These are phyloP conservation scores for Hyles vespertilio DNA, from an alignment of 1,140 invertebrate species.

Conservation along the genomic window DNA sequence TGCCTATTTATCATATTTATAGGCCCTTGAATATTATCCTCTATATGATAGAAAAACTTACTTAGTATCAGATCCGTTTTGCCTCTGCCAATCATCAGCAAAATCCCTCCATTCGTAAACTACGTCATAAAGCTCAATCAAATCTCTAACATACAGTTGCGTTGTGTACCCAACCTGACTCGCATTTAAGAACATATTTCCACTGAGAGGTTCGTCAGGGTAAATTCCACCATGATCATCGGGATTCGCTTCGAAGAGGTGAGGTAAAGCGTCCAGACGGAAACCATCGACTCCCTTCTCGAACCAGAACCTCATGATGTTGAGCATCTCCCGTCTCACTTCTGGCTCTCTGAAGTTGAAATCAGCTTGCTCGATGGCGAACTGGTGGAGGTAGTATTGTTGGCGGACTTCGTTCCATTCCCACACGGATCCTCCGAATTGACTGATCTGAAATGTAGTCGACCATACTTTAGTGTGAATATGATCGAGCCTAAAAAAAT, in stretches of 20 bases:
- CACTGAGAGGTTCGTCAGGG: conserved; percentile 76
- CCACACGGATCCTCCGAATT: conserved; percentile 80
- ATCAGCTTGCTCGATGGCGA: conserved; percentile 79
- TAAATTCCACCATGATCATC: conserved; percentile 65
- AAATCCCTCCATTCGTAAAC: conserved; percentile 77
- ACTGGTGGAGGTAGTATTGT: conserved; percentile 83
- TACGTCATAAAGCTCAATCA: conserved; percentile 76
- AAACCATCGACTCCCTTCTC: conserved; percentile 82
- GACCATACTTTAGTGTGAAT: background rate
- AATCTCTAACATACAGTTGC: conserved; percentile 78
- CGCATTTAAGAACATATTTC: conserved; percentile 40
- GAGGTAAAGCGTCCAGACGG: conserved; percentile 79
- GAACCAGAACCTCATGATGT: conserved; percentile 79
- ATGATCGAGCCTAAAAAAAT: background rate
- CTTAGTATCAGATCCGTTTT: conserved; percentile 59
- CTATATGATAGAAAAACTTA: conserved; percentile 7
- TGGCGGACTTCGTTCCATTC: conserved; percentile 76
- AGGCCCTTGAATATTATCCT: no score
- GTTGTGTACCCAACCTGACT: conserved; percentile 48
- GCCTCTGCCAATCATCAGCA: conserved; percentile 70
- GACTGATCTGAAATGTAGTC: conserved; percentile 40
- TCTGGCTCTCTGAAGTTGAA: conserved; percentile 79
- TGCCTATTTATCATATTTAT: no score
- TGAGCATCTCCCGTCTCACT: conserved; percentile 75
- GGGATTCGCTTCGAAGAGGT: conserved; percentile 75